These are phyloP conservation scores for Characodon lateralis DNA, from an alignment of 2,797 vertebrate species.

Conservation along the genomic window DNA sequence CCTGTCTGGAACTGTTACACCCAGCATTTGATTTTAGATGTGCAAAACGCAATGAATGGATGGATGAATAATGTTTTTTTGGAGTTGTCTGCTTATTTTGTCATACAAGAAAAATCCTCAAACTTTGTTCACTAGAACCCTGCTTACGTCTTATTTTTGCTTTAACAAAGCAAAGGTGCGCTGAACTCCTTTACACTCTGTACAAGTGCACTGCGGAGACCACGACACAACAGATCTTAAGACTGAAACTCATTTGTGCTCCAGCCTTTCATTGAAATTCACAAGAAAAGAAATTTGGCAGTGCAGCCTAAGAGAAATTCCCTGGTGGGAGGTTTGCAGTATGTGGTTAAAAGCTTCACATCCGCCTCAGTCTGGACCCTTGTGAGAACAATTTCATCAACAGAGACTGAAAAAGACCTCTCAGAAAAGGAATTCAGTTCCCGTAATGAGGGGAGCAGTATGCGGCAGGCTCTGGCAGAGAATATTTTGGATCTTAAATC, in stretches of 20 bases:
- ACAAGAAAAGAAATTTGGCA: slow-evolving; percentile 10
- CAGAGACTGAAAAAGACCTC: slow-evolving; percentile 47
- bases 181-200: background rate
- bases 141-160: background rate
- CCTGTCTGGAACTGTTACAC: background rate
- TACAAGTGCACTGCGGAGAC: slow-evolving; percentile 3
- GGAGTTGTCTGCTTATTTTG: background rate
- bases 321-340: slow-evolving; percentile 52
- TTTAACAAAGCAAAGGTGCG: background rate
- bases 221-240: slow-evolving; percentile 7
- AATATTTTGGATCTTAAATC: slow-evolving; percentile 58
- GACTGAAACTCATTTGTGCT: slow-evolving; percentile 1
- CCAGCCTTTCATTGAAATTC: slow-evolving; percentile 30
- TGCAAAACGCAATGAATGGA: background rate
- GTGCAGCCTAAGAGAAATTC: slow-evolving; percentile 35
- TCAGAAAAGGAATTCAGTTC: slow-evolving; percentile 37
- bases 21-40: background rate
- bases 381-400: slow-evolving; percentile 71
- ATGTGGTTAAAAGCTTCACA: slow-evolving; percentile 60
- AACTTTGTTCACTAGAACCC: background rate
- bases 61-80: background rate
- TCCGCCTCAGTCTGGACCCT: slow-evolving; percentile 47
- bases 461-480: slow-evolving; percentile 30
- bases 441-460: slow-evolving; percentile 50
- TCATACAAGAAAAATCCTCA: background rate